phyloP scores from a whole-genome alignment of 2,797 vertebrate genomes.

The Galagoides demidoff region DNA sequence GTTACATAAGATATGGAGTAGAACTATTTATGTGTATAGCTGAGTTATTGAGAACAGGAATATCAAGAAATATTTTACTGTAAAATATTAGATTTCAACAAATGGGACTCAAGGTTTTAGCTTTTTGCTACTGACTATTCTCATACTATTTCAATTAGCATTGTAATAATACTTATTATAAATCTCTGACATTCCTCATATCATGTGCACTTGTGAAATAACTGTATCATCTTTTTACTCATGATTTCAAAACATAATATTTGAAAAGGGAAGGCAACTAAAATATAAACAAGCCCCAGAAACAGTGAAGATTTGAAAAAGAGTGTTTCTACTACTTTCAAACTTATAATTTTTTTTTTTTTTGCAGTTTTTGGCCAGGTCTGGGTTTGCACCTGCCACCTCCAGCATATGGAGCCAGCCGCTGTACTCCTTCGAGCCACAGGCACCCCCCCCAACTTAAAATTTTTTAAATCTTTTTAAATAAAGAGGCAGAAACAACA shows the following conservation, averaged over 20 bases:
- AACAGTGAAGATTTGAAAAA: background rate
- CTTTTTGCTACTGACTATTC: background rate
- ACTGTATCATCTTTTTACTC: background rate
- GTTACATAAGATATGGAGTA: background rate
- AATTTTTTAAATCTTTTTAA: background rate
- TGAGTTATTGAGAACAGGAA: background rate
- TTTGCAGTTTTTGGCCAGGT: too few relatives aligned
- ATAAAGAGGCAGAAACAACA: background rate
- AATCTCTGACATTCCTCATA: background rate
- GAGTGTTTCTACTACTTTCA: background rate
- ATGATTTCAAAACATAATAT: conserved; percentile 8
- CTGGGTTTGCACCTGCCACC: too few relatives aligned
- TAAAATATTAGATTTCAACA: conserved; percentile 16
- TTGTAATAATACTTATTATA: background rate
- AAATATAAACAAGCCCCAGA: background rate
- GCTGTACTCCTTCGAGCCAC: too few relatives aligned
- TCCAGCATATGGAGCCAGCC: too few relatives aligned
- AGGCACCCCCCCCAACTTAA: background rate
- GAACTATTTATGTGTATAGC: background rate
- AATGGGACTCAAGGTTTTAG: background rate
- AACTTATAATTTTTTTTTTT: too few relatives aligned
- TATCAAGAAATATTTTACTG: conserved; percentile 24
- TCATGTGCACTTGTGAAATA: background rate
- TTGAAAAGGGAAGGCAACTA: background rate
- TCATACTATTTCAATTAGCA: background rate